Evolutionary conservation across 2,113 vertebrate genomes (phyloP).

Genomic region (Procavia capensis): DNA sequence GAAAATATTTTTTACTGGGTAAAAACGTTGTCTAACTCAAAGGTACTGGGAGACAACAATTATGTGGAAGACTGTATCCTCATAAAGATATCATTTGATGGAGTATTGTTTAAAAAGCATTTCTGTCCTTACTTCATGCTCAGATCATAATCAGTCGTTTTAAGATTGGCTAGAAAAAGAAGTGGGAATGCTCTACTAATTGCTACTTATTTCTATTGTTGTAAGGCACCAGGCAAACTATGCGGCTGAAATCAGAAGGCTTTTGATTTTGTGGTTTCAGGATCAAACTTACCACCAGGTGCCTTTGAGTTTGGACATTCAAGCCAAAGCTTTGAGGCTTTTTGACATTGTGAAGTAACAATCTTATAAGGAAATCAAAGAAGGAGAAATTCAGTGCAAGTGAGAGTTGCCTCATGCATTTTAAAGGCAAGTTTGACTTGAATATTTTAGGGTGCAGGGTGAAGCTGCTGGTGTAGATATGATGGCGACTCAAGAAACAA

Average conservation of each 20-base stretch:
- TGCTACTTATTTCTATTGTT: background rate
- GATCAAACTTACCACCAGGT: conserved; percentile 47
- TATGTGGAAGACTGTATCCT: background rate
- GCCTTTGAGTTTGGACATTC: conserved; percentile 65
- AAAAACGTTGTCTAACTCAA: background rate
- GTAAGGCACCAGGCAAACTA: background rate
- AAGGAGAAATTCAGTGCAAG: conserved; percentile 60
- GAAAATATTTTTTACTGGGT: background rate
- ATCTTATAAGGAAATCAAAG: conserved; percentile 73
- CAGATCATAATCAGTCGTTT: background rate
- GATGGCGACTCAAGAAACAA: conserved; percentile 54
- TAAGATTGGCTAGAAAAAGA: background rate
- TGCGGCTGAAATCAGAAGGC: conserved; percentile 6
- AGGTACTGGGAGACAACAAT: background rate
- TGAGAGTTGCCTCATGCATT: conserved; percentile 69
- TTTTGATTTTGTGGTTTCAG: conserved; percentile 64
- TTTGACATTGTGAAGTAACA: conserved; percentile 67
- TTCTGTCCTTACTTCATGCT: background rate
- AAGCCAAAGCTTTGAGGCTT: conserved; percentile 64
- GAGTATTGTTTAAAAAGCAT: background rate
- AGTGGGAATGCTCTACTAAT: conserved; percentile 30
- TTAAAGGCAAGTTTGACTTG: conserved; percentile 65
- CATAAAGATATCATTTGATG: background rate
- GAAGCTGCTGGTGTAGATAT: conserved; percentile 48
- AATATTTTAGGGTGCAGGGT: conserved; percentile 43